Base-by-base conservation (phyloP, 2,797 vertebrate species). In the Podargus strigoides region DNA sequence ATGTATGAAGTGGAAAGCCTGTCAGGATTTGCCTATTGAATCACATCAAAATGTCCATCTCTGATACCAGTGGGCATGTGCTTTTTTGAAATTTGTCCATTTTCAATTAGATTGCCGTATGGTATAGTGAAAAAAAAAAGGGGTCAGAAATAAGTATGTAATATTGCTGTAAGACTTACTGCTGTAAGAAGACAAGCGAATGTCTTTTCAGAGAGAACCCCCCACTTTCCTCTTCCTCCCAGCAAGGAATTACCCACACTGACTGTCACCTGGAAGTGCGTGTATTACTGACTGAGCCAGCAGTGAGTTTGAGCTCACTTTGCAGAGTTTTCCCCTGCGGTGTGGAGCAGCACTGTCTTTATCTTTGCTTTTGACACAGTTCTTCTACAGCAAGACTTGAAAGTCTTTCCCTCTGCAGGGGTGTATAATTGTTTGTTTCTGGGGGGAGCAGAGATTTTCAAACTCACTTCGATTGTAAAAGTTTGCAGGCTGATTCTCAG, bases 351-450 rank as follows among this genome's bases (percentile, higher is more conserved):
- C 26, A 34, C 56, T 15, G 19, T 68, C 85, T 92, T 90, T 93
- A 28, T 80, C 60, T 89, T 96, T 97, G 87, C 89, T 92, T 97
- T 93, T 94, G 89, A 89, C 62, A 72, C 46, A 85, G 56, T 73
- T 95, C 60, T 67, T 89, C 94, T 84, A 56, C 20, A 77, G 82
- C 30, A 76, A 72, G 67, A 63, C 68, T 93, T 93, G 80, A 72
- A 96, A 96, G 85, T 85, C 36, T 32, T 47, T 93, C 53, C 42
- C 74, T 70, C 68, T 89, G 70, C 87, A 86, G 41, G 30, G 74
- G 44, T 3, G 1, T 67, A 34, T 91, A 91, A 88, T 86, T 96
- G 63, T 94, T 94, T 93, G 84, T 92, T 95, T 89, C 77, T 89
- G 56, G 11, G 55, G 60, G 85, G 28, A 74, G 46, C 70, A 47